Evolutionary conservation across 2,113 vertebrate genomes (phyloP).

Genomic region (Dipodomys ordii): DNA sequence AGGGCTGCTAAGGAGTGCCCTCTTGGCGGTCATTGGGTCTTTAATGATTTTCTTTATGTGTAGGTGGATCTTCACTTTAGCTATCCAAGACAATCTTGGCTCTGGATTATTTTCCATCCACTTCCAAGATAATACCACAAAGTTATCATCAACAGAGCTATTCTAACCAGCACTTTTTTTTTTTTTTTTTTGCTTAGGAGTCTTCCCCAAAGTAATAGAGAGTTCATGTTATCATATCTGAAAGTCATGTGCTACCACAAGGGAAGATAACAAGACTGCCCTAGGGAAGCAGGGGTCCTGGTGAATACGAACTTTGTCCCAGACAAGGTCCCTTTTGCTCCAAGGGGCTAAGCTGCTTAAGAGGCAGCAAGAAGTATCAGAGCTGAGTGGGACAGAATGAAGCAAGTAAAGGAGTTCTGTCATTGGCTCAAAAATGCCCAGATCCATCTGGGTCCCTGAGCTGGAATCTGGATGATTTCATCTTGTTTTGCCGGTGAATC

Average conservation of each 20-base stretch:
- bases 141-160: conserved; percentile 29
- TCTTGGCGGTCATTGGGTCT: conserved; percentile 41
- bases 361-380: background rate
- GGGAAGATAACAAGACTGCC: conserved; percentile 56
- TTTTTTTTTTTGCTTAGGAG: background rate
- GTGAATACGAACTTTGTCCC: conserved; percentile 39
- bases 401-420: conserved; percentile 16
- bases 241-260: conserved; percentile 43
- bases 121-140: conserved; percentile 3
- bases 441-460: background rate
- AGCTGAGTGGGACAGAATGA: background rate
- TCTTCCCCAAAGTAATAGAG: background rate
- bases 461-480: conserved; percentile 33
- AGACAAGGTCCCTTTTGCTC: conserved; percentile 45
- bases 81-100: conserved; percentile 59
- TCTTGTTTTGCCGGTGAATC: conserved; percentile 44
- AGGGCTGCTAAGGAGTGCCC: conserved; percentile 74
- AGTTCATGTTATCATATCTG: conserved; percentile 63
- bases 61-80: conserved; percentile 39
- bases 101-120: conserved; percentile 51
- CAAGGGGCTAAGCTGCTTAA: background rate
- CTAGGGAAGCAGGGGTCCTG: background rate
- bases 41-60: conserved; percentile 76
- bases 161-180: conserved; percentile 25
- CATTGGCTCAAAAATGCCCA: background rate